These are phyloP conservation scores for Carollia perspicillata DNA, from an alignment of 2,113 vertebrate genomes.

Conservation along the genomic window DNA sequence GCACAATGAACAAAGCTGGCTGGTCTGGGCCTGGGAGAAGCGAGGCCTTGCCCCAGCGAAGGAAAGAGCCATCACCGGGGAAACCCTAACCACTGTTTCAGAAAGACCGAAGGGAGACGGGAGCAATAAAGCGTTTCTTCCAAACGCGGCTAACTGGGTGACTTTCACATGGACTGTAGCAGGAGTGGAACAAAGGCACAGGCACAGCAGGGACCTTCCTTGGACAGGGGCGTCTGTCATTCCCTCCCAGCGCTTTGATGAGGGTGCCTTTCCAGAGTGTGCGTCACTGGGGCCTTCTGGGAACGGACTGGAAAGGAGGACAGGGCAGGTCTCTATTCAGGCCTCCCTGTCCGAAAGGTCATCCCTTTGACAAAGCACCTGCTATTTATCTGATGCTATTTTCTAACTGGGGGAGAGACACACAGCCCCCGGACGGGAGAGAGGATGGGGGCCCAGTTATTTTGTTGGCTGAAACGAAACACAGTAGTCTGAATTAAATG, in stretches of 20 bases:
- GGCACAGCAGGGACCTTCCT: background rate
- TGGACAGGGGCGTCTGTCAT: background rate
- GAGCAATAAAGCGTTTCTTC: constrained; percentile 52
- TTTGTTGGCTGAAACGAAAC: constrained; percentile 4
- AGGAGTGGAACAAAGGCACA: background rate
- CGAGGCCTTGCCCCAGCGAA: constrained; percentile 64
- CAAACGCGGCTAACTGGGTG: constrained; percentile 77
- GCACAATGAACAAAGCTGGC: constrained; percentile 77
- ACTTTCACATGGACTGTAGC: constrained; percentile 50
- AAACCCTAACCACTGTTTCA: constrained; percentile 74
- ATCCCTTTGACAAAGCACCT: constrained; percentile 30
- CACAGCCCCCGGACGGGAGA: background rate
- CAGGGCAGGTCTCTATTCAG: background rate
- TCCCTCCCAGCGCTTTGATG: background rate
- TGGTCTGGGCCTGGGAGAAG: background rate
- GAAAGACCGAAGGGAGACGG: constrained; percentile 64
- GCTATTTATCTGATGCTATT: background rate
- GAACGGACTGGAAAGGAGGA: background rate
- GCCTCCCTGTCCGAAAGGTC: background rate
- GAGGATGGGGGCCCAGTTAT: background rate
- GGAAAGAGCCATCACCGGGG: constrained; percentile 76
- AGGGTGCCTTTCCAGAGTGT: background rate
- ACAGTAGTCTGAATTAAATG: background rate
- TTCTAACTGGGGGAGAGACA: background rate
- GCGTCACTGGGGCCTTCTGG: constrained; percentile 2